Evolutionary conservation across 2,797 vertebrate species (phyloP).

Genomic region (Falco novaeseelandiae): DNA sequence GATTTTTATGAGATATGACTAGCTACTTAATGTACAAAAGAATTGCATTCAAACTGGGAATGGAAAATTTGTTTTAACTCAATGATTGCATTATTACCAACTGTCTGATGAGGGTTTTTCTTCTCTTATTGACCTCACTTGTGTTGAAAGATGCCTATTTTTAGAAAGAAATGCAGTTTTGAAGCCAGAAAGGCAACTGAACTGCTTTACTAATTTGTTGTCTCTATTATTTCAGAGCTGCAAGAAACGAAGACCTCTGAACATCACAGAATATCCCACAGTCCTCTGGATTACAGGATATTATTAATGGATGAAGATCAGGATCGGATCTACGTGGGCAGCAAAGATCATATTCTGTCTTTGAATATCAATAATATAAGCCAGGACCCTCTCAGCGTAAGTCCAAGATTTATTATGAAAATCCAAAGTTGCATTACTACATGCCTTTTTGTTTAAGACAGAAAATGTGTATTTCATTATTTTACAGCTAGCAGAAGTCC

Average conservation of each 20-base stretch:
- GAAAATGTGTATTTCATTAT: not conserved
- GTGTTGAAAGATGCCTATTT: not conserved
- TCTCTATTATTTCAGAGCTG: slow-evolving; percentile 84
- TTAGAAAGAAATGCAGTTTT: not conserved
- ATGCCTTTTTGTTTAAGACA: not conserved
- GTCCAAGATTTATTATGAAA: slow-evolving; percentile 59
- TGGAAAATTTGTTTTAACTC: not conserved
- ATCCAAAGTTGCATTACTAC: not conserved
- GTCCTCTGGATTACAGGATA: slow-evolving; percentile 94
- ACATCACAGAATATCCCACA: slow-evolving; percentile 88
- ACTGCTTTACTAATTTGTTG: not conserved
- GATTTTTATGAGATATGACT: not conserved
- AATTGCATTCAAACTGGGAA: not conserved
- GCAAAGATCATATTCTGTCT: slow-evolving; percentile 95
- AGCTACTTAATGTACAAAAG: not conserved
- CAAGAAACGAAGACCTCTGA: slow-evolving; percentile 87
- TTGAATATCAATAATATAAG: slow-evolving; percentile 98
- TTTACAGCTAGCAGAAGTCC: not conserved
- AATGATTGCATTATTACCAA: not conserved
- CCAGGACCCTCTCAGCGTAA: slow-evolving; percentile 89
- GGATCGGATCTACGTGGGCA: slow-evolving; percentile 95
- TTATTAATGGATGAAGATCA: slow-evolving; percentile 98
- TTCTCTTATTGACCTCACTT: not conserved
- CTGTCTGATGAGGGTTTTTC: not conserved
- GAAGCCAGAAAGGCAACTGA: not conserved